A percentile compares a stretch with the other conserved stretches of the same genome.
These are phyloP conservation scores for Nerophis ophidion DNA, from an alignment of 2,113 vertebrate species.

Conservation along the genomic window DNA sequence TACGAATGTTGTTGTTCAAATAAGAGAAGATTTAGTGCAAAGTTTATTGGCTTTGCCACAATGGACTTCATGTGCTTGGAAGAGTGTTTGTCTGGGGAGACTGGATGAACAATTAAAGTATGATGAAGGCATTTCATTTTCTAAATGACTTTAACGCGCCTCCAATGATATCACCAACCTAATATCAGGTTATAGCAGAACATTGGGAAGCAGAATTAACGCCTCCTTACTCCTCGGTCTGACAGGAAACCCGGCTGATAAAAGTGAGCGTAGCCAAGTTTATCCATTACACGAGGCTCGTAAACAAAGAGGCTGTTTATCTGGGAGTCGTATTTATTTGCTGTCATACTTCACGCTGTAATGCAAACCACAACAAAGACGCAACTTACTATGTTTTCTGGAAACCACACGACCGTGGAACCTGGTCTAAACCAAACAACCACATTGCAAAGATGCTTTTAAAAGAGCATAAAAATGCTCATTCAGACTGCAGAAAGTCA, in stretches of 20 bases:
- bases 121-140: constrained; percentile 45
- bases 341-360: neutral
- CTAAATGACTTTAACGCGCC: constrained; percentile 27
- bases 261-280: neutral
- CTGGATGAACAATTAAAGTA: constrained; percentile 42
- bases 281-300: neutral
- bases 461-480: too few relatives aligned
- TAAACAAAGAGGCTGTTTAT: neutral
- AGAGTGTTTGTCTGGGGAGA: constrained; percentile 19
- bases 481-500: too few relatives aligned
- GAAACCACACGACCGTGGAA: neutral
- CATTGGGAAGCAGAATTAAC: constrained; percentile 29
- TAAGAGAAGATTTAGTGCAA: too few relatives aligned
- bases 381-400: neutral
- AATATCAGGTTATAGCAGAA: constrained; percentile 39
- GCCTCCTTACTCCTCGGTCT: constrained; percentile 6
- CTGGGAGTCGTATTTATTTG: neutral
- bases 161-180: constrained; percentile 28
- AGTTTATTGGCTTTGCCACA: constrained; percentile 15
- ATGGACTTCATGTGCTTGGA: constrained; percentile 20
- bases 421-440: too few relatives aligned
- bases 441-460: too few relatives aligned
- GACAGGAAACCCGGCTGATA: constrained; percentile 4
- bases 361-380: too few relatives aligned
- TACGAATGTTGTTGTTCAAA: too few relatives aligned